These are phyloP conservation scores for Epizoanthus illoricatus DNA, from an alignment of 92 coral and sea anemone genomes.

Conservation along the genomic window DNA sequence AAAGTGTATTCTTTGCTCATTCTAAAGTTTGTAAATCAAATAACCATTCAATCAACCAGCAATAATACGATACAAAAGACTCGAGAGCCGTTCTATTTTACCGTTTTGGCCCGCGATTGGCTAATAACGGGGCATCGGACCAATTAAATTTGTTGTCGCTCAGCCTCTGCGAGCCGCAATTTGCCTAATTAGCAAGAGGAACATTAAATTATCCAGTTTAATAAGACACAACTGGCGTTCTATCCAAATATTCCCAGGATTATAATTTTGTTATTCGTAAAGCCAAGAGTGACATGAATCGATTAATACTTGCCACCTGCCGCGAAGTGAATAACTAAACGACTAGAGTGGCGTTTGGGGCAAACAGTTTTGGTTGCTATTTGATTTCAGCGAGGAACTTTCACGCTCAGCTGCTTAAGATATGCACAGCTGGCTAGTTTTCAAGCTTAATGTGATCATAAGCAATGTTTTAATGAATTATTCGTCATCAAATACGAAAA, in stretches of 20 bases:
- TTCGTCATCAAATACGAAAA: slow-evolving; percentile 70
- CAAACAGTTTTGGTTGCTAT: slow-evolving; percentile 81
- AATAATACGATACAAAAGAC: slow-evolving; percentile 74
- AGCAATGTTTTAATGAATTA: slow-evolving; percentile 74
- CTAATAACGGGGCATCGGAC: slow-evolving; percentile 43
- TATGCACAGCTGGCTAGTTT: slow-evolving; percentile 77
- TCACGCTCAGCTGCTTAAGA: slow-evolving; percentile 66
- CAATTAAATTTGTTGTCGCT: slow-evolving; percentile 42
- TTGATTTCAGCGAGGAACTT: slow-evolving; percentile 63
- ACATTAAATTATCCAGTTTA: slow-evolving; percentile 65
- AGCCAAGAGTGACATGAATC: slow-evolving; percentile 30
- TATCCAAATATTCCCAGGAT: slow-evolving; percentile 66
- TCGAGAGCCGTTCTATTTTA: slow-evolving; percentile 60
- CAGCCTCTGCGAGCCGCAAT: slow-evolving; percentile 44
- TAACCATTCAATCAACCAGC: slow-evolving; percentile 88
- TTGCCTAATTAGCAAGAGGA: slow-evolving; percentile 59
- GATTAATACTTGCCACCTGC: slow-evolving; percentile 51
- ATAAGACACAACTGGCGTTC: slow-evolving; percentile 62
- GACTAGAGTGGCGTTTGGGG: slow-evolving; percentile 53
- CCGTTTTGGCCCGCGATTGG: slow-evolving; percentile 64
- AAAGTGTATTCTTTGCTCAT: slow-evolving; percentile 95
- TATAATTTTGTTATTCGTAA: slow-evolving; percentile 40
- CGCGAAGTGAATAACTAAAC: slow-evolving; percentile 40
- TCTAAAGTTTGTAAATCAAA: slow-evolving; percentile 85
- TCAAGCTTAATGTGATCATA: slow-evolving; percentile 71